Base-by-base conservation (phyloP, 2,888 invertebrate species). In the Coenonympha glycerion region DNA sequence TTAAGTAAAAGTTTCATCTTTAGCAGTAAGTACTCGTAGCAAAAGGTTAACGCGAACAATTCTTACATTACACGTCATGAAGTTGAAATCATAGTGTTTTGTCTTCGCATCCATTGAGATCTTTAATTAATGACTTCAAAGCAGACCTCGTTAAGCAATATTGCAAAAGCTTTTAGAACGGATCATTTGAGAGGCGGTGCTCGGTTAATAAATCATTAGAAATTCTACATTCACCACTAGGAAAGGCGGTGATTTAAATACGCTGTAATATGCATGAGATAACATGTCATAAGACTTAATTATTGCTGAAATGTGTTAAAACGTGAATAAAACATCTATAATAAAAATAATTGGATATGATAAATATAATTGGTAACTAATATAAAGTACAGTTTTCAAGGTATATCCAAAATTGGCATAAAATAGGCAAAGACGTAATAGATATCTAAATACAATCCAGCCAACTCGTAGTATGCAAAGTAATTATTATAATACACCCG, bases 41-140 rank as follows among this genome's bases (percentile, higher is more conserved):
- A 33, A 15, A 39, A 39, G 22, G 39, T 39, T 39, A 19, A 3
- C 19, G 28, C 19, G 56, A 63, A 66, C 65, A 64, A 63, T 61
- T 56, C n/a, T n/a, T n/a, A n/a, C 51, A 42, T 42, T 54, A 45
- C 49, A 52, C 56, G 56, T 58, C 49, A 53, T 50, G 47, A 51
- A 15, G 26, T 39, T 15, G 48, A 49, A 56, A 47, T 49, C 48
- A 47, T 24, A 49, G 19, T 41, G 41, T 56, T 55, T 54, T 53
- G 55, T 55, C 55, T 55, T 55, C 46, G 21, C 22, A 45, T 50
- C 52, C 53, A 55, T 53, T 55, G 40, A 49, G 47, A 31, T 49
- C 36, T 52, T 50, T 55, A 53, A 55, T 55, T 55, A 50, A 55
- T 55, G 49, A 45, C 28, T 46, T 49, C 21, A 31, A 40, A 44